Evolutionary conservation across 2,888 invertebrate genomes (phyloP).

Genomic region (Idaea straminata): DNA sequence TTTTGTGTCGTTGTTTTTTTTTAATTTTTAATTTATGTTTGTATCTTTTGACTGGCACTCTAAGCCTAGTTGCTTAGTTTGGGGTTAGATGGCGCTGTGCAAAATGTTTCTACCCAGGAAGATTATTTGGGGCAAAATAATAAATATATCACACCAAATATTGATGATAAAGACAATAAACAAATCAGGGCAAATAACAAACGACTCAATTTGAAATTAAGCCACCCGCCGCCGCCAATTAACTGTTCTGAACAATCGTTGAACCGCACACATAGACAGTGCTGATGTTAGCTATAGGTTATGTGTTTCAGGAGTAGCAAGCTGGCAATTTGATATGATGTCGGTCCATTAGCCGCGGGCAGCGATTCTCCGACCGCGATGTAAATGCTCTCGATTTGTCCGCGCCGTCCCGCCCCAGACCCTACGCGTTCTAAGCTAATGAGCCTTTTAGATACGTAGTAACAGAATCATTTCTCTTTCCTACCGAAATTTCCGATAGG

Average conservation of each 20-base stretch:
- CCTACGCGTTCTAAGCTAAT: conserved; percentile 45
- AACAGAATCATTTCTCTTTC: conserved; percentile 38
- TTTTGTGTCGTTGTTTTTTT: too few species aligned
- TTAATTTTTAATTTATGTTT: too few species aligned
- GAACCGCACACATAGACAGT: conserved; percentile 14
- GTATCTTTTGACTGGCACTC: too few species aligned
- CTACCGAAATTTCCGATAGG: conserved; percentile 28
- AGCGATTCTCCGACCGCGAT: conserved; percentile 41
- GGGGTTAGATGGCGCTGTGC: too few species aligned
- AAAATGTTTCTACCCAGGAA: too few species aligned
- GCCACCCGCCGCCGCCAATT: not conserved
- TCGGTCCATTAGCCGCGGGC: conserved; percentile 42
- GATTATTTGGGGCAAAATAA: too few species aligned
- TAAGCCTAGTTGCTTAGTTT: too few species aligned
- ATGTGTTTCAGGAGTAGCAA: conserved; percentile 13
- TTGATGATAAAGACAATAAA: not conserved
- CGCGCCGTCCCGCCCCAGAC: conserved; percentile 16
- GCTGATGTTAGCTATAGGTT: not conserved
- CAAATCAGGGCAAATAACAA: not conserved
- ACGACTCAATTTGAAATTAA: not conserved
- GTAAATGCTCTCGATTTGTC: conserved; percentile 56
- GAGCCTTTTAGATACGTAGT: conserved; percentile 40
- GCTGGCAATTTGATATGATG: conserved; percentile 42
- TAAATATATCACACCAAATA: not conserved
- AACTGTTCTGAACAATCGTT: not conserved